Conservation (phyloP, 2,888 invertebrate genomes). For the Acronicta leporina region DNA sequence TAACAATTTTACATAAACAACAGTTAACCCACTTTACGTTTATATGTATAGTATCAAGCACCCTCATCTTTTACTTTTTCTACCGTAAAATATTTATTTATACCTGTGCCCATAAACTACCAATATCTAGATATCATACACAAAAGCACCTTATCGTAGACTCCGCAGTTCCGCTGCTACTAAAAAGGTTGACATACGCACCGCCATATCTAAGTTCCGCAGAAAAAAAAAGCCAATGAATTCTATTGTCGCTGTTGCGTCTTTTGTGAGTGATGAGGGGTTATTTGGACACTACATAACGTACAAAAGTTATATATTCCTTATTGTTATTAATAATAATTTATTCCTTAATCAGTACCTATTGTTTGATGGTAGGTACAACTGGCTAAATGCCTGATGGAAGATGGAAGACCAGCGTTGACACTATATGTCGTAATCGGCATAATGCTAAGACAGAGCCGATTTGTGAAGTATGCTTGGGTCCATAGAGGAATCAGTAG, state of each 20-base stretch:
- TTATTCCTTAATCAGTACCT: no score
- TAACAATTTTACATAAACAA: no score
- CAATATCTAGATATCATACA: slow-evolving; percentile 32
- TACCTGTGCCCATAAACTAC: slow-evolving; percentile 23
- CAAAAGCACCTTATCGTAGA: slow-evolving; percentile 28
- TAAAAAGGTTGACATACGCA: slow-evolving; percentile 40
- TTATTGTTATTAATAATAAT: no score
- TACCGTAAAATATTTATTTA: slow-evolving; percentile 31
- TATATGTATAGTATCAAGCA: neutral
- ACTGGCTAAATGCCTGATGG: no score
- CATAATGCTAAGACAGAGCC: no score
- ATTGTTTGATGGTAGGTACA: no score
- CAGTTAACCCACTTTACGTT: no score
- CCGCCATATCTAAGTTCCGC: slow-evolving; percentile 28
- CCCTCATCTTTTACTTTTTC: slow-evolving; percentile 22
- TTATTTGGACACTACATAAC: neutral
- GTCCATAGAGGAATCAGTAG: no score
- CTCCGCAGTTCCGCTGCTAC: slow-evolving; percentile 18
- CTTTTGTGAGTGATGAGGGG: neutral
- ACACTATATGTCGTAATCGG: no score
- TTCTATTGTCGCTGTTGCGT: slow-evolving; percentile 30
- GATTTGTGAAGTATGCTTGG: no score
- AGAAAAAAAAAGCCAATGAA: slow-evolving; percentile 38
- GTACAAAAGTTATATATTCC: no score
- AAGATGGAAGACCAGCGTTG: no score